Percentiles rank a stretch among this genome's conserved stretches.
phyloP scores from a whole-genome alignment of 2,888 invertebrate species.

The Eugnorisma glareosa region DNA sequence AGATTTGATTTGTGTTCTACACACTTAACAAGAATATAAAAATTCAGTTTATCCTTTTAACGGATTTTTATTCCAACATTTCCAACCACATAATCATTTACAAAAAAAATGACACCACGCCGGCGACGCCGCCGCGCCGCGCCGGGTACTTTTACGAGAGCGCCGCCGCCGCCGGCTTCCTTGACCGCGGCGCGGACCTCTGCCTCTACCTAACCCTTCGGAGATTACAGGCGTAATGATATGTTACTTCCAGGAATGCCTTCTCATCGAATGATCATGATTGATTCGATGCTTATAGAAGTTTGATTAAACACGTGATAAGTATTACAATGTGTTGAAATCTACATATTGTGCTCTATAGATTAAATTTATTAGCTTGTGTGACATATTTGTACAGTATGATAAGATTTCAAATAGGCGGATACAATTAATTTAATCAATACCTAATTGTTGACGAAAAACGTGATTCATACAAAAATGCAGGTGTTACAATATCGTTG shows the following conservation, averaged over 20 bases:
- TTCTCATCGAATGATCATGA: background rate
- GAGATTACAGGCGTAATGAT: too few species aligned
- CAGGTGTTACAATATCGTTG: background rate
- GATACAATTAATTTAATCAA: constrained; percentile 24
- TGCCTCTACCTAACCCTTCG: too few species aligned
- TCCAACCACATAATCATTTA: too few species aligned
- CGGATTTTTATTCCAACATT: too few species aligned
- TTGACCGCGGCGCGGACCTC: too few species aligned
- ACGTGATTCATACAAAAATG: background rate
- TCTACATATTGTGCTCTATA: constrained; percentile 8
- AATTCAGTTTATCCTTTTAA: too few species aligned
- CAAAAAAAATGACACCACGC: too few species aligned
- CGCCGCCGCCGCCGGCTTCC: too few species aligned
- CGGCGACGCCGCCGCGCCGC: too few species aligned
- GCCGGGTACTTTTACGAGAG: too few species aligned
- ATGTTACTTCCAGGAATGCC: constrained; percentile 1
- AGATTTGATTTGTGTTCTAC: too few species aligned
- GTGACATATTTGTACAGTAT: background rate
- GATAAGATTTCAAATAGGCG: constrained; percentile 8
- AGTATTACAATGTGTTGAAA: constrained; percentile 24
- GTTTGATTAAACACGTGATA: constrained; percentile 13
- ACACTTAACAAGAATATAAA: too few species aligned
- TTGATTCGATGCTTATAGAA: background rate
- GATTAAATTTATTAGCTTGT: constrained; percentile 38
- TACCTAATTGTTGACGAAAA: background rate